Evolutionary conservation across 2,113 vertebrate genomes (phyloP).

Genomic region (Catagonus wagneri): DNA sequence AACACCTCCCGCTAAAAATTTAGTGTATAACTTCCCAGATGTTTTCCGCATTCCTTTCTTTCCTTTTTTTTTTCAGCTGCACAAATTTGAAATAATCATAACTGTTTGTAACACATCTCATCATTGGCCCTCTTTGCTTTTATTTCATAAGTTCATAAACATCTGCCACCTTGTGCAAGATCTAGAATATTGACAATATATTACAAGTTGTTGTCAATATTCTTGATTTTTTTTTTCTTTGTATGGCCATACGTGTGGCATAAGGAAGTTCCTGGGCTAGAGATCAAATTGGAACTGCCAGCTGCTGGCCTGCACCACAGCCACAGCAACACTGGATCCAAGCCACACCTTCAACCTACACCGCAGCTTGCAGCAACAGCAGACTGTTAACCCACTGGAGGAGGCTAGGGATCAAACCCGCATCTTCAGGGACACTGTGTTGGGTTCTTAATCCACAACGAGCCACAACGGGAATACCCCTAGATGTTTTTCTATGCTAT

Average conservation of each 20-base stretch:
- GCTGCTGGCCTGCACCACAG: too few relatives aligned
- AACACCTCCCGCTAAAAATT: neutral
- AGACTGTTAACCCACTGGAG: too few relatives aligned
- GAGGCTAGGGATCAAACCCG: too few relatives aligned
- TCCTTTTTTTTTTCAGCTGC: neutral
- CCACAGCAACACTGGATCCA: too few relatives aligned
- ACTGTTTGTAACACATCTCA: neutral
- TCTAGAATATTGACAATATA: neutral
- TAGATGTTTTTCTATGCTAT: neutral
- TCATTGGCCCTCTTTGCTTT: neutral
- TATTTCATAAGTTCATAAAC: neutral
- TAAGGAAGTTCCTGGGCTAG: too few relatives aligned
- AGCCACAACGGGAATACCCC: too few relatives aligned
- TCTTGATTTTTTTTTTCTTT: neutral
- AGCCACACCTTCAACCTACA: too few relatives aligned
- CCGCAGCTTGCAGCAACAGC: too few relatives aligned
- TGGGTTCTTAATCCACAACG: too few relatives aligned
- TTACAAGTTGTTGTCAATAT: neutral
- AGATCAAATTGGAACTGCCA: too few relatives aligned
- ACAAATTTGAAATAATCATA: neutral
- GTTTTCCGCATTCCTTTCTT: neutral
- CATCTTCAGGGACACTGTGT: too few relatives aligned
- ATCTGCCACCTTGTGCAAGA: neutral
- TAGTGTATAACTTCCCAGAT: neutral
- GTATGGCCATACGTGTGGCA: too few relatives aligned